These are phyloP conservation scores for Miltochrista miniata DNA, from an alignment of 2,888 invertebrate species.

Conservation along the genomic window DNA sequence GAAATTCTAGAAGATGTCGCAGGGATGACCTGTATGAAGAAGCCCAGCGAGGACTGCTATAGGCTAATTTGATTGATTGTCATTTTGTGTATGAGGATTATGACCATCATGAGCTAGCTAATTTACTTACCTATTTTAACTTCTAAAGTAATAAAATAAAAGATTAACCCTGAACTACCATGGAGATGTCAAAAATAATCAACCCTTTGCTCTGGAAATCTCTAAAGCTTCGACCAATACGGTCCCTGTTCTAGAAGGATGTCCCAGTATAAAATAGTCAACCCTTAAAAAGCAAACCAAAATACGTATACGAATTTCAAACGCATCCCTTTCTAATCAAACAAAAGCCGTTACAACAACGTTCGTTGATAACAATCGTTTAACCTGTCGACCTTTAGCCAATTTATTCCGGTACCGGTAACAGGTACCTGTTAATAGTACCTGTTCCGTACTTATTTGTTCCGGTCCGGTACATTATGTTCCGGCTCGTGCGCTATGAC, in stretches of 20 bases:
- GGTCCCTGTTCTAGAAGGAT: not conserved
- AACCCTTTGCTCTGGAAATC: no score
- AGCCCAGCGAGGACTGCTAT: no score
- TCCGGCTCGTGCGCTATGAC: conserved; percentile 45
- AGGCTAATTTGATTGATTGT: no score
- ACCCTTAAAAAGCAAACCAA: not conserved
- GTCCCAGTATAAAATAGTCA: not conserved
- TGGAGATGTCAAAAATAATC: no score
- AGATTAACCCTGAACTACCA: no score
- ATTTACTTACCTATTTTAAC: no score
- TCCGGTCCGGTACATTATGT: conserved; percentile 46
- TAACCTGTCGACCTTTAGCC: conserved; percentile 42
- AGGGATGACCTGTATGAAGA: no score
- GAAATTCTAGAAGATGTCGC: no score
- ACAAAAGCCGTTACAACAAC: conserved; percentile 21
- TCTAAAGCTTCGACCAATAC: no score
- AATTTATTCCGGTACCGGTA: conserved; percentile 27
- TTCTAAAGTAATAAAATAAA: no score
- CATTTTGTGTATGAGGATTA: no score
- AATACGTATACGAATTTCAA: not conserved
- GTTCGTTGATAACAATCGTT: conserved; percentile 29
- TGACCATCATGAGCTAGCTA: no score
- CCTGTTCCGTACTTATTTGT: conserved; percentile 37
- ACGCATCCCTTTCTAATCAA: conserved; percentile 4
- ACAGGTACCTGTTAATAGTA: conserved; percentile 39